Base-by-base conservation (phyloP, 2,797 vertebrate species). In the Poecilia gillii region DNA sequence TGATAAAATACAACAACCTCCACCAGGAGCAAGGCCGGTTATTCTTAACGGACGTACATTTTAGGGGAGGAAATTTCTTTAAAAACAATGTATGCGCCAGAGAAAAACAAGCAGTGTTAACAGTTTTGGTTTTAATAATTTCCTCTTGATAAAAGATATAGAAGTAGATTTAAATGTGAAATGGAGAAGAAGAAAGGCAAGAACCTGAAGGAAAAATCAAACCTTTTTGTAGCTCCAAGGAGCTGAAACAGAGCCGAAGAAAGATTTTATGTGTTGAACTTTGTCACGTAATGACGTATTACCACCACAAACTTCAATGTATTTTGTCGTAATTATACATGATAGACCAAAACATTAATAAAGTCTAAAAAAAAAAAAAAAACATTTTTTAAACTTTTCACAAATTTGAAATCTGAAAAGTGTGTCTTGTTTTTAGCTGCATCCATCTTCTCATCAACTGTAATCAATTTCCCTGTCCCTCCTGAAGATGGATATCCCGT, bases 101-200 rank as follows among this genome's bases (percentile, higher is more conserved):
- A 95, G 91, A 92, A 86, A 87, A 84, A 82, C 25, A 84, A 90
- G 89, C 80, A 90, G 88, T 86, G 90, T 89, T 90, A 92, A 93
- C 88, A 94, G 85, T 85, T 92, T 82, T 87, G 82, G 79, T 85
- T 91, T 86, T 74, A 88, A 88, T 79, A 84, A 79, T 82, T 90
- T 88, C 86, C 90, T 89, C 81, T 88, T 87, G 88, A 80, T 88
- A 59, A 75, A 72, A 88, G 75, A 62, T 64, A 84, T 59, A 72
- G 84, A 88, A 87, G 87, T 64, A 71, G 46, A 82, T 82, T 84
- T 75, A 77, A 81, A 57, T 31, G 72, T 41, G 77, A 80, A 83
- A 53, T 33, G 72, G 70, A 59, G 75, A 85, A 72, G 46, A 36
- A 78, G 16, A 77, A 79, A 78, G 41, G 62, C 41, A 73, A 77